Percentiles rank a stretch among this genome's conserved stretches.
Evolutionary conservation across 64 coral and sea anemone species (phyloP).

Genomic region (Actinia equina): DNA sequence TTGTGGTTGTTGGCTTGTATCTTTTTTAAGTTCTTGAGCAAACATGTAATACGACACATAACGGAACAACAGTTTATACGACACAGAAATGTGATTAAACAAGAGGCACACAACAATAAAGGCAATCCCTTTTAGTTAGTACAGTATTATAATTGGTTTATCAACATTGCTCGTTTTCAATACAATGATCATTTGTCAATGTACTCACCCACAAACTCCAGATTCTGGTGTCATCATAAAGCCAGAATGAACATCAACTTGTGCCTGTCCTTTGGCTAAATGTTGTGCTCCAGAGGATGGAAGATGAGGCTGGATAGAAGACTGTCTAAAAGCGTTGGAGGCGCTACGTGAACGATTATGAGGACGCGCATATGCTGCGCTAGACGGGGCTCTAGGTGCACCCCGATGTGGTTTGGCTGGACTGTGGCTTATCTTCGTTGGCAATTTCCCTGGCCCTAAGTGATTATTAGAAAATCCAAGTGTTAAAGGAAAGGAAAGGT

Average conservation of each 20-base stretch:
- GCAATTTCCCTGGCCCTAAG: constrained; percentile 70
- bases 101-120: too few species aligned
- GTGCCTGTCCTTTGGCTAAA: constrained; percentile 58
- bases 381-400: constrained; percentile 49
- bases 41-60: too few species aligned
- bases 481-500: not conserved
- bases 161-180: too few species aligned
- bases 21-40: too few species aligned
- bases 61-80: too few species aligned
- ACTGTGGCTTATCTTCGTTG: constrained; percentile 22
- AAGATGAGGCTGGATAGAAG: constrained; percentile 65
- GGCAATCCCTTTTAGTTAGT: too few species aligned
- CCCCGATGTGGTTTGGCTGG: constrained; percentile 49
- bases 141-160: too few species aligned
- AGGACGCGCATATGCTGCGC: constrained; percentile 28
- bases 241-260: constrained; percentile 61
- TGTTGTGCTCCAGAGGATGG: constrained; percentile 85
- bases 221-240: constrained; percentile 98
- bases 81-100: too few species aligned
- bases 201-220: constrained; percentile 97
- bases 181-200: too few species aligned
- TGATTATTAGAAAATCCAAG: not conserved
- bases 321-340: constrained; percentile 41
- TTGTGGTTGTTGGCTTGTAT: too few species aligned
- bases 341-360: constrained; percentile 31